Percentiles rank a stretch among this genome's conserved stretches.
These are phyloP conservation scores for Nudaria mundana DNA, from an alignment of 2,888 invertebrate genomes.

Conservation along the genomic window DNA sequence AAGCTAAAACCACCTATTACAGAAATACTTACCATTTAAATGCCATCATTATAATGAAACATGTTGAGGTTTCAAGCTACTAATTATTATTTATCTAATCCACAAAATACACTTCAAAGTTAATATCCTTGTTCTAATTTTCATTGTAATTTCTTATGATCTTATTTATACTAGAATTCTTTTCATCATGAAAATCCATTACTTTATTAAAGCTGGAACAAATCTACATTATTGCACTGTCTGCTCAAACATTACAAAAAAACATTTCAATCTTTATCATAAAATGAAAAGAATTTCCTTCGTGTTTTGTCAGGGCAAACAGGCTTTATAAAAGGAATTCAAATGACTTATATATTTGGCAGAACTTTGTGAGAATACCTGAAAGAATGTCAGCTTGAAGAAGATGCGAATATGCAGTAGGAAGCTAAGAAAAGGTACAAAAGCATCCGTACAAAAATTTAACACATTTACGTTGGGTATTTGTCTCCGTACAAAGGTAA, in stretches of 20 bases:
- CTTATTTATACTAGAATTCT: background rate
- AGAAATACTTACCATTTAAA: too few relatives aligned
- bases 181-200: slow-evolving; percentile 8
- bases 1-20: too few relatives aligned
- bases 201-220: slow-evolving; percentile 15
- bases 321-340: slow-evolving; percentile 44
- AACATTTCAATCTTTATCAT: slow-evolving; percentile 28
- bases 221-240: slow-evolving; percentile 18
- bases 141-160: too few relatives aligned
- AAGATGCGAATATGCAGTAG: background rate
- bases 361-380: slow-evolving; percentile 34
- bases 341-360: slow-evolving; percentile 45
- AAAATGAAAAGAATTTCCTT: slow-evolving; percentile 16
- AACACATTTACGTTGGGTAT: too few relatives aligned
- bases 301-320: slow-evolving; percentile 37
- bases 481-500: too few relatives aligned
- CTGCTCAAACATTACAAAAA: slow-evolving; percentile 28
- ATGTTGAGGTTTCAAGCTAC: too few relatives aligned
- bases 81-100: too few relatives aligned
- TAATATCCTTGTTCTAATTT: too few relatives aligned
- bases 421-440: background rate
- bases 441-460: background rate
- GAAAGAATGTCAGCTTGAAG: slow-evolving; percentile 18
- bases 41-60: too few relatives aligned
- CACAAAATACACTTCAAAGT: too few relatives aligned